Conservation (phyloP, 2,797 vertebrate genomes). For the Leptodactylus fallax region DNA sequence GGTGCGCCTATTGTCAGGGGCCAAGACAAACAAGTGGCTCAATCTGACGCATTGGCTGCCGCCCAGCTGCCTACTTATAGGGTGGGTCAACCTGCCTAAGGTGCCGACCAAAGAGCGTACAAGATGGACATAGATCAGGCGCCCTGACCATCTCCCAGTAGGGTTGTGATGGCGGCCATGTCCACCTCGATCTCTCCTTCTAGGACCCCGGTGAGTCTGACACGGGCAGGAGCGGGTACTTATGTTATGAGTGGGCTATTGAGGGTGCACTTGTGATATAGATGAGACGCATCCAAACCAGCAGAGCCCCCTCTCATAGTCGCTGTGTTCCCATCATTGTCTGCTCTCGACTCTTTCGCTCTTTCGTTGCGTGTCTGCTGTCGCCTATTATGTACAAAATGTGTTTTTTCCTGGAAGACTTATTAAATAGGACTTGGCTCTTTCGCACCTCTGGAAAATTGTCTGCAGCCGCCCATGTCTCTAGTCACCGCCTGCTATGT, state of each 20-base stretch:
- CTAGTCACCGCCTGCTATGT: conserved; percentile 15
- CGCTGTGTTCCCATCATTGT: background rate
- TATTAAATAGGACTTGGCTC: conserved; percentile 48
- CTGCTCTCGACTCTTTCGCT: conserved; percentile 6
- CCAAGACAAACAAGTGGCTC: too few species aligned
- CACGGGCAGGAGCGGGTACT: too few species aligned
- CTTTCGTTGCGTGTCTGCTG: conserved; percentile 5
- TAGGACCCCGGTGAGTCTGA: background rate
- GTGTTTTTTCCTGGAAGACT: conserved; percentile 48
- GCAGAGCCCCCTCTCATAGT: background rate
- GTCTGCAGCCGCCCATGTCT: conserved; percentile 46
- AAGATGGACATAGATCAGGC: background rate
- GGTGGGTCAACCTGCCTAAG: too few species aligned
- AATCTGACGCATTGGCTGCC: too few species aligned
- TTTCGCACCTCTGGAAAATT: conserved; percentile 36
- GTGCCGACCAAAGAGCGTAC: too few species aligned
- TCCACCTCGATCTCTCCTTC: background rate
- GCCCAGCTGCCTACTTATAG: too few species aligned
- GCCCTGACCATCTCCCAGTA: background rate
- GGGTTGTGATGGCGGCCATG: background rate
- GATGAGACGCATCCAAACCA: background rate
- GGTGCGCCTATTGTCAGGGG: too few species aligned
- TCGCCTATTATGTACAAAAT: conserved; percentile 27
- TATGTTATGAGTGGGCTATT: too few species aligned
- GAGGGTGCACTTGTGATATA: background rate